phyloP scores from a whole-genome alignment of 1,140 invertebrate genomes.

The Diabrotica undecimpunctata region DNA sequence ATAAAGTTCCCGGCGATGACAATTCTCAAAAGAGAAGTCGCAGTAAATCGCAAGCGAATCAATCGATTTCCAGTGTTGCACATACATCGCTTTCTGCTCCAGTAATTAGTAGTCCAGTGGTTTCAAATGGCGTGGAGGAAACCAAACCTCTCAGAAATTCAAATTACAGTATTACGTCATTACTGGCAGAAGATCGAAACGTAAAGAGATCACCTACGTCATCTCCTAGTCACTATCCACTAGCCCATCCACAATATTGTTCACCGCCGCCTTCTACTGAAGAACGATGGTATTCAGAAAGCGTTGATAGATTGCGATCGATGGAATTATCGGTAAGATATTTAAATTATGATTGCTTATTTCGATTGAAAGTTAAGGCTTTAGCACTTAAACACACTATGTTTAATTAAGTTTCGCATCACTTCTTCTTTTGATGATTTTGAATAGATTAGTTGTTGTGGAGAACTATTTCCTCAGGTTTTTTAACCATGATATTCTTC shows the following conservation, averaged over 20 bases:
- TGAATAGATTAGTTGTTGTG: too few species aligned
- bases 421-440: too few species aligned
- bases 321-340: constrained; percentile 45
- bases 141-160: constrained; percentile 43
- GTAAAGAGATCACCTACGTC: constrained; percentile 38
- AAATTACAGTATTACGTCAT: constrained; percentile 69
- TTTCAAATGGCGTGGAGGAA: constrained; percentile 33
- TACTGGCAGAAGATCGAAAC: constrained; percentile 54
- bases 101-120: constrained; percentile 34
- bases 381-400: too few species aligned
- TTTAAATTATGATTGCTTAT: too few species aligned
- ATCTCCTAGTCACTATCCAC: constrained; percentile 46
- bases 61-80: constrained; percentile 14
- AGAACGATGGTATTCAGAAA: constrained; percentile 45
- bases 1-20: constrained; percentile 33
- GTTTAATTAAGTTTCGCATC: too few species aligned
- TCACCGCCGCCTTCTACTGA: constrained; percentile 33
- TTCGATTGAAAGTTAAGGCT: too few species aligned
- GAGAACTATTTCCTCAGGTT: too few species aligned
- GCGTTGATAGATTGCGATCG: constrained; percentile 43
- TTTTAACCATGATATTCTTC: too few species aligned
- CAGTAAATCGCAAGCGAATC: constrained; percentile 45
- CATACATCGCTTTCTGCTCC: constrained; percentile 18
- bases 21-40: constrained; percentile 36
- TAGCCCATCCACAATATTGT: constrained; percentile 30